Base-by-base conservation (phyloP, 2,888 invertebrate species). In the Drosophila paracracens region DNA sequence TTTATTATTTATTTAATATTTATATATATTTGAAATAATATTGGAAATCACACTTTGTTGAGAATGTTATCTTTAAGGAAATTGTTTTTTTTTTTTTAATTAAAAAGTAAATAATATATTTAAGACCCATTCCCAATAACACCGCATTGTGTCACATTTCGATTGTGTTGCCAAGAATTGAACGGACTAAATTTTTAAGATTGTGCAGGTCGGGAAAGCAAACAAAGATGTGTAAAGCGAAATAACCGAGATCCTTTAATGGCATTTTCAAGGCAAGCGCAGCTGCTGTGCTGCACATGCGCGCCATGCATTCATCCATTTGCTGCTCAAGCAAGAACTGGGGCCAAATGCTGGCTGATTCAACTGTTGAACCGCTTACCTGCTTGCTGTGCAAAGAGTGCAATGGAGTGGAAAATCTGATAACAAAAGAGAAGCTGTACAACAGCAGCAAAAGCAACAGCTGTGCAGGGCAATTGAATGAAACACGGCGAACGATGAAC, bases 271-370 rank as follows among this genome's bases (percentile, higher is more conserved):
- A 50, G n/a, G 21, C 57, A 57, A 43, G n/a, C 27, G 38, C 81
- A 82, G 82, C 88, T 82, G 85, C 73, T 8, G n/a, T 31, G 33
- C 21, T 85, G 79, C 82, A 79, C 88, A 83, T 83, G 82, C 85
- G 85, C 71, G 33, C 31, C 46, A 13, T 57, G 60, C 52, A 60
- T 38, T 67, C 54, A 63, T 38, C 62, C 54, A 35, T 36, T 58
- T 21, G 54, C 21, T 29, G 38, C 25, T 31, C 27, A 53, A 50
- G 21, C n/a, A 40, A 48, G 2, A 56, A 50, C 43, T 25, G 31
- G 1, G 65, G 62, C 52, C 60, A 50, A 64, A 25, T 59, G 61
- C 52, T 57, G 54, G 67, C 46, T 56, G 54, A 68, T 66, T 69
- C 81, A 76, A 76, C 77, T 67, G 81, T 76, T 77, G 78, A 74